Percentiles rank a stretch among this genome's conserved stretches.
These are phyloP conservation scores for Drosophila hydei DNA, from an alignment of 1,140 invertebrate genomes.

Conservation along the genomic window DNA sequence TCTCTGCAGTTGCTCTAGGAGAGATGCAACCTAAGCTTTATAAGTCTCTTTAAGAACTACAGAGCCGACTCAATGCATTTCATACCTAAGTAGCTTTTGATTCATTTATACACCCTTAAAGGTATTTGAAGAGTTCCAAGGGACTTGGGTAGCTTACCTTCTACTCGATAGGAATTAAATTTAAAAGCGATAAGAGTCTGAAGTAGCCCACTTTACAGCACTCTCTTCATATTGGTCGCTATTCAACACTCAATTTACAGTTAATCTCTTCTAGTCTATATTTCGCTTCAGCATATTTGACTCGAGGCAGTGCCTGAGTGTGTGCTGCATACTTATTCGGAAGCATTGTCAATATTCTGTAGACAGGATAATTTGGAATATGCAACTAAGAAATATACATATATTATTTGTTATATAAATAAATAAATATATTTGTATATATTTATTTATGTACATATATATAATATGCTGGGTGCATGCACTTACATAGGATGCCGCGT, in stretches of 20 bases:
- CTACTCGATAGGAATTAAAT: too few species aligned
- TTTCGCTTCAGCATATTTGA: not conserved
- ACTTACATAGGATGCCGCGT: conserved; percentile 55
- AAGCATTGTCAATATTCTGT: conserved; percentile 16
- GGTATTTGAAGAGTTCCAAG: too few species aligned
- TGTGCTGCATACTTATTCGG: not conserved
- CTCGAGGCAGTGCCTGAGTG: not conserved
- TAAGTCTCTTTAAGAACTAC: too few species aligned
- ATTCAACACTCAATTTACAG: conserved; percentile 7
- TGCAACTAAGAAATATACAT: conserved; percentile 19
- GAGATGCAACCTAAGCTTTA: too few species aligned
- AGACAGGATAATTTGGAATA: conserved; percentile 19
- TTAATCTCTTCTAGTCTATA: conserved; percentile 2
- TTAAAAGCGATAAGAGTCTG: too few species aligned
- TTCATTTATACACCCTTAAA: too few species aligned
- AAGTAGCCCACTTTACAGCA: too few species aligned
- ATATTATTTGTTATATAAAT: too few species aligned
- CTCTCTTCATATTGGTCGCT: not conserved
- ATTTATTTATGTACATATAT: not conserved
- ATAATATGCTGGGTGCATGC: conserved; percentile 32
- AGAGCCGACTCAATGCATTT: too few species aligned
- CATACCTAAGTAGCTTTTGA: too few species aligned
- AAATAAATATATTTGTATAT: conserved; percentile 3
- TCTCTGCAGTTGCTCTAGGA: too few species aligned
- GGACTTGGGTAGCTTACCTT: too few species aligned